Base-by-base conservation (phyloP, 2,797 vertebrate genomes). In the Anguilla obscura region DNA sequence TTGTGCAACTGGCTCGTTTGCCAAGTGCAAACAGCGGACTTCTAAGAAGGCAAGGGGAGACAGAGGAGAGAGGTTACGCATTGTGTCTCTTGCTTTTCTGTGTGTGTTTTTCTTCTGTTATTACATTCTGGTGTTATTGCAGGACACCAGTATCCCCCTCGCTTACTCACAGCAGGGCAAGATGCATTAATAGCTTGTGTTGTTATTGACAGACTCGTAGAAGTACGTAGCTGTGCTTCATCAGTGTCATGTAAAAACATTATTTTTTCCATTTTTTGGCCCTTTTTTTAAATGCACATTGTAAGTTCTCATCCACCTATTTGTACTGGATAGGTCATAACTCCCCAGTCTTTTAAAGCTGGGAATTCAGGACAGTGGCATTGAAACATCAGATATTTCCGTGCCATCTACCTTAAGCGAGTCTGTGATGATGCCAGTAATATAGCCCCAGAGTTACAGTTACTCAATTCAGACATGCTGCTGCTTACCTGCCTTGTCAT, bases 1-100 rank as follows among this genome's bases (percentile, higher is more conserved):
- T 88, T 88, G 87, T 88, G 87, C 87, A 88, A 88, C 50, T 52
- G 36, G n/a, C 63, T 54, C 60, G 69, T 58, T 60, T 36, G 83
- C 83, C 33, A 56, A 85, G 66, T 74, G 63, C 87, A 88, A 88
- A 88, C 87, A 88, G 66, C 50, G n/a, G 69, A 33, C 84, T 88
- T 88, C 87, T 79, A 16, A 45, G 87, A 88, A 88, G 10, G 87
- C 21, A 21, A 58, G 83, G 16, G 84, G 66, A 85, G 18, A 14
- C 83, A 40, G 45, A 40, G 87, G 60, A 79, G 48, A 76, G 66
- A 8, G 52, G 84, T 54, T 58, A n/a, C 66, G 85, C 33, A 85
- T 85, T 69, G 50, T 56, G 85, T 66, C 60, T n/a, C 56, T 85
- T 33, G 18, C 12, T 14, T 50, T 85, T 27, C 45, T 88, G 74